Evolutionary conservation across 2,888 invertebrate genomes (phyloP), one percentile per base, ranked within the genome.

Genomic region (Rosalia funebris): DNA sequence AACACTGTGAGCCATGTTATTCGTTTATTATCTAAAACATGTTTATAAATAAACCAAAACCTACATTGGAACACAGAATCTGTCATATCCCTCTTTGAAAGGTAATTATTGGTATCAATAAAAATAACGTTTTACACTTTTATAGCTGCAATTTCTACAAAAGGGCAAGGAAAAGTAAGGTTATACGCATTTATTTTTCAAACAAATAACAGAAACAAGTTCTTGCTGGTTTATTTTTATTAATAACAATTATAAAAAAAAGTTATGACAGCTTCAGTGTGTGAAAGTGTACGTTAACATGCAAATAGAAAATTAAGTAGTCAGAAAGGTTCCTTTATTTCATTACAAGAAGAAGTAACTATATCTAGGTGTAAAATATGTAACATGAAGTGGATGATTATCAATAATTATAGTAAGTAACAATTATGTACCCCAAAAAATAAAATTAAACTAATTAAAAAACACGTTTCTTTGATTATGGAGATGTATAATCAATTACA

Each of bases 1-100:
- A 70, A 80, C 77, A 67, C 80, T 81, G 68, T 80, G 77, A 31
- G 81, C 78, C 82, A 82, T 82, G 68, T 44, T 56, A 16, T n/a
- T 34, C 10, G 34, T 34, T n/a, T 34, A 45, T 31, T n/a, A n/a
- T n/a, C n/a, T n/a, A n/a, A n/a, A n/a, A n/a, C n/a, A n/a, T n/a
- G n/a, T n/a, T n/a, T n/a, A n/a, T n/a, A n/a, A n/a, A n/a, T n/a
- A n/a, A n/a, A n/a, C n/a, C n/a, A n/a, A n/a, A n/a, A n/a, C n/a
- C n/a, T n/a, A n/a, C n/a, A 31, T 42, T 53, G n/a, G 19, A 12
- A 11, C 9, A 16, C 14, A 1, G 42, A 53, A 53, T 32, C 39
- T 50, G 55, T 39, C 53, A 54, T 54, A 62, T 57, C 52, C 19
- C 41, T 46, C 34, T 50, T 15, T n/a, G 7, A 11, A 11, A 34